Base-by-base conservation (phyloP, 2,797 vertebrate species). In the Myripristis jacobus region DNA sequence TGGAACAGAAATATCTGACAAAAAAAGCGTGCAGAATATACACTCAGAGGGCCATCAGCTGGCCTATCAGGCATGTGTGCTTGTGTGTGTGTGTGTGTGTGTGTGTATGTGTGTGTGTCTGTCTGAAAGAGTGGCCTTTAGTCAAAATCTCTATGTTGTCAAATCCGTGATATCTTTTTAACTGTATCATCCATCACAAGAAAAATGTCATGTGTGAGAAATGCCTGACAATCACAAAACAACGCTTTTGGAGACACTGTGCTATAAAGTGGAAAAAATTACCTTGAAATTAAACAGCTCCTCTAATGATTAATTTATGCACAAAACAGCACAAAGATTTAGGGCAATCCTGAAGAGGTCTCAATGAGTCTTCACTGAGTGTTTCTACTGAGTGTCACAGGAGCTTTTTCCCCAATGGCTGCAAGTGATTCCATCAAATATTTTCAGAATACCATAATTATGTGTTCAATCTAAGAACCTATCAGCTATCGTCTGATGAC, bases 101-200 rank as follows among this genome's bases (percentile, higher is more conserved):
- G 50, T 43, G 16, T 54, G 58, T 29, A 7, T 19, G 25, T 21
- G 29, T 29, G 11, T 19, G 25, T 21, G 29, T 59, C 36, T 19
- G 25, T 16, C 24, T 62, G 36, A 72, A 79, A 67, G 77, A 61
- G 29, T 51, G 83, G 60, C 81, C 77, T 87, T 87, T 74, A 48
- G 51, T 78, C 50, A 73, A 64, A 75, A 73, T 53, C 44, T 57
- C n/a, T 47, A 1, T 7, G 38, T 18, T 57, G 52, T 73, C 43
- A 70, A 71, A 56, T 36, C 64, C 59, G 55, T 64, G 31, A 24
- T 22, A 60, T 69, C 43, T 69, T 69, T 78, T 31, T 15, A 46
- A 53, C 25, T n/a, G 47, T 3, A 27, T 58, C 55, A 70, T 64
- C 44, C 34, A 75, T 57, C 36, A 55, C 34, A 31, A 19, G 52